Evolutionary conservation across 2,888 invertebrate species (phyloP), one percentile per base, ranked within the genome.

Genomic region (Hymenopus coronatus): DNA sequence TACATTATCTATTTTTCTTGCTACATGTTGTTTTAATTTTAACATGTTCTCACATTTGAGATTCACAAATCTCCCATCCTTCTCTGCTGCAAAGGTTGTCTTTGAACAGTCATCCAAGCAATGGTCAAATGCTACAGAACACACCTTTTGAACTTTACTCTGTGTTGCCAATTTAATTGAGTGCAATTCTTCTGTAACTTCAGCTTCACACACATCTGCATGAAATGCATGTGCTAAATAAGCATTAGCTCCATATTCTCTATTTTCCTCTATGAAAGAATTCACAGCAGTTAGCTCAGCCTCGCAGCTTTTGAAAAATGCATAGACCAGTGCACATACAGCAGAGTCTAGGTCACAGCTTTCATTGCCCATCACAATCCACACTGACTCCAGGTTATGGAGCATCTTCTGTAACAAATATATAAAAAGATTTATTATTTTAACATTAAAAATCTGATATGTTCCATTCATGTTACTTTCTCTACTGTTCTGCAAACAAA

Each of bases 321-420:
- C 87, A 33, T 87, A 87, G 14, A 87, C 82, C 82, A 87, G 81
- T 3, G 87, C 81, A 27, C 33, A 87, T 20, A 87, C 15, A 25
- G 28, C 28, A 25, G 87, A 87, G 27, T 87, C 87, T 12, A 87
- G 28, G 33, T 87, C 87, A 33, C 87, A 46, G n/a, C 82, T 33
- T 70, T 87, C 87, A n/a, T 87, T 87, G n/a, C 87, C 87, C 82
- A 87, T 87, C 25, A 87, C 82, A n/a, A 82, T 33, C 28, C 30
- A 70, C 0, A 86, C 40, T 8, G 85, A n/a, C 15, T 14, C n/a
- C 46, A 46, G 14, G 15, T 28, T 27, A 15, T 46, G 46, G 27
- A 85, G 15, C 15, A 4, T 28, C n/a, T 33, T 27, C 54, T 70
- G 54, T 20, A 70, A 70, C 54, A 54, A 14, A 54, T 4, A 54